A percentile compares a stretch with the other conserved stretches of the same genome.
phyloP scores from a whole-genome alignment of 2,797 vertebrate genomes.

The Clarias fuscus region DNA sequence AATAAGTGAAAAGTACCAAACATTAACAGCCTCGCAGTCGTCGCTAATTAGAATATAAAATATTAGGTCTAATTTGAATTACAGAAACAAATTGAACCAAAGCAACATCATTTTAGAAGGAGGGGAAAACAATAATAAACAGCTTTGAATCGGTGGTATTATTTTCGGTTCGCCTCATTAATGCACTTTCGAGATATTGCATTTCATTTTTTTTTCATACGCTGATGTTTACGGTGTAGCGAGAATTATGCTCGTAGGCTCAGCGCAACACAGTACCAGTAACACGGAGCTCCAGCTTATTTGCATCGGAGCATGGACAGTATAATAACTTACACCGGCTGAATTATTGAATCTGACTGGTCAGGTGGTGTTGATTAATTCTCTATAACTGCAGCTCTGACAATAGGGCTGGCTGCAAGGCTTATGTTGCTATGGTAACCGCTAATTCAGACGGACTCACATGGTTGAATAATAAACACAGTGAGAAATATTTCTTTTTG shows the following conservation, averaged over 20 bases:
- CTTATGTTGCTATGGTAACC: neutral
- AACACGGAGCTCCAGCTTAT: neutral
- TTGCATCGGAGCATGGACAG: neutral
- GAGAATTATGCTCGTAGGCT: slow-evolving; percentile 13
- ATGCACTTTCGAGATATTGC: neutral
- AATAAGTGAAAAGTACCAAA: neutral
- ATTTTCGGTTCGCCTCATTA: neutral
- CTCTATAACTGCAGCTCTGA: neutral
- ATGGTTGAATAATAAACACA: neutral
- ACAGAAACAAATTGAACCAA: neutral
- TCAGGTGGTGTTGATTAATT: slow-evolving; percentile 2
- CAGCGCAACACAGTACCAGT: neutral
- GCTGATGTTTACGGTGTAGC: neutral
- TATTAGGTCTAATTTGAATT: neutral
- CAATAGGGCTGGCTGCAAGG: neutral
- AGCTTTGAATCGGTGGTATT: neutral
- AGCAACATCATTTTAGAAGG: neutral
- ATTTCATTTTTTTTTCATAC: slow-evolving; percentile 8
- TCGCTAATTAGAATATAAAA: neutral
- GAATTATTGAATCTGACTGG: slow-evolving; percentile 11
- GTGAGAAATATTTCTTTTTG: neutral
- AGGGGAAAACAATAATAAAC: neutral
- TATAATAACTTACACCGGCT: neutral
- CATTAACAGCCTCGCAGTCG: neutral
- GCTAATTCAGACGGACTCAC: neutral